Percentiles rank a stretch among this genome's conserved stretches.
These are phyloP conservation scores for Apomyelois bistriatella DNA, from an alignment of 2,888 invertebrate species.

Conservation along the genomic window DNA sequence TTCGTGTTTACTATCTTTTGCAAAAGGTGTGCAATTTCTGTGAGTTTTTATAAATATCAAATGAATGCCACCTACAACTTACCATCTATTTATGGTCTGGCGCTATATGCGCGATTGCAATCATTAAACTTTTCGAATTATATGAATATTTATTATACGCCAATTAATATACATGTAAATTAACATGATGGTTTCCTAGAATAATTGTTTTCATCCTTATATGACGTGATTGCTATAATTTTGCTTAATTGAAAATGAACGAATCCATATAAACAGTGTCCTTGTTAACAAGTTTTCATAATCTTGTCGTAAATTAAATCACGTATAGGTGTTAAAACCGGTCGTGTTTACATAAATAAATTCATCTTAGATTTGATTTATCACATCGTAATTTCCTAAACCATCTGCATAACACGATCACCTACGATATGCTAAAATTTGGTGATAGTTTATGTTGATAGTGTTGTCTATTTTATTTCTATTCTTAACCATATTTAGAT, in stretches of 20 bases:
- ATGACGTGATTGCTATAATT: slow-evolving; percentile 7
- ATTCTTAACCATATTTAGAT: too few relatives aligned
- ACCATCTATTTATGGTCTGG: not conserved
- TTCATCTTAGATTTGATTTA: not conserved
- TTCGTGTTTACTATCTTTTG: too few relatives aligned
- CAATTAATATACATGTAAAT: slow-evolving; percentile 5
- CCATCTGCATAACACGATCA: not conserved
- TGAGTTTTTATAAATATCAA: too few relatives aligned
- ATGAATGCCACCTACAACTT: too few relatives aligned
- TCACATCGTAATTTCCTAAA: not conserved
- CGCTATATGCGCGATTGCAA: not conserved
- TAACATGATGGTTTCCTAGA: slow-evolving; percentile 1
- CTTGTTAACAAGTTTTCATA: slow-evolving; percentile 9
- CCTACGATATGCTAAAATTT: not conserved
- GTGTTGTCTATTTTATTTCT: not conserved
- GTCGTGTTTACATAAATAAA: not conserved
- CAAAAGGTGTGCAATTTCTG: too few relatives aligned
- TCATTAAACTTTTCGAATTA: slow-evolving; percentile 1
- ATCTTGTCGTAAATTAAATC: slow-evolving; percentile 3
- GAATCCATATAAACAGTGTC: slow-evolving; percentile 6
- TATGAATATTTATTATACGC: not conserved
- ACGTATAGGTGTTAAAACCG: slow-evolving; percentile 2
- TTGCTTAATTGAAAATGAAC: slow-evolving; percentile 10
- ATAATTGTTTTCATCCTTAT: slow-evolving; percentile 6
- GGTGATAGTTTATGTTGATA: not conserved